A percentile compares a stretch with the other conserved stretches of the same genome.
These are phyloP conservation scores for Synergus laeviventris DNA, from an alignment of 2,888 invertebrate species.

Conservation along the genomic window DNA sequence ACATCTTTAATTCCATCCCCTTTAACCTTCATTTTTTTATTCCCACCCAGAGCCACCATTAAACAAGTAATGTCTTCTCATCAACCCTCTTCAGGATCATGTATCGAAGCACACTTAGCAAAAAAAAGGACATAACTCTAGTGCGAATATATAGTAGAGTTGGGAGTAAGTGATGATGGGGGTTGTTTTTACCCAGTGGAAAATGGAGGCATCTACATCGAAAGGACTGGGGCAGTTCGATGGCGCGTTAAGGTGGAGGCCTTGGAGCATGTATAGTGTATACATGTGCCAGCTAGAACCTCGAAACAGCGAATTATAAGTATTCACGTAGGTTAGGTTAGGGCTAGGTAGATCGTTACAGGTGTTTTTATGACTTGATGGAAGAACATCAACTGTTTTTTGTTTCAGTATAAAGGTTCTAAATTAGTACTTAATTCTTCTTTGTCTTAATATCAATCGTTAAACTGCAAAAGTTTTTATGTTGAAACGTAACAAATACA, in stretches of 20 bases:
- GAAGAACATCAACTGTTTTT: not conserved
- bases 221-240: not conserved
- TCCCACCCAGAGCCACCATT: not conserved
- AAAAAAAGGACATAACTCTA: too few relatives aligned
- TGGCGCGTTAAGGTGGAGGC: not conserved
- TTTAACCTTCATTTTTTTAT: not conserved
- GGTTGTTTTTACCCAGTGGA: not conserved
- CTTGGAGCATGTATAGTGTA: not conserved
- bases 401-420: not conserved
- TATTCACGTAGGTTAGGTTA: not conserved
- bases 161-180: not conserved
- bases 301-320: not conserved
- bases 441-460: too few relatives aligned
- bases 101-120: too few relatives aligned
- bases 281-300: too few relatives aligned
- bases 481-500: too few relatives aligned
- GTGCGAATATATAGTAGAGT: not conserved
- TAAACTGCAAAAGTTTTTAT: too few relatives aligned
- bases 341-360: not conserved
- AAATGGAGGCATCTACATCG: not conserved
- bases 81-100: too few relatives aligned
- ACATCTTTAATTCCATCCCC: not conserved
- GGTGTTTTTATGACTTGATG: not conserved
- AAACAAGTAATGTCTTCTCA: too few relatives aligned
- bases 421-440: not conserved